Evolutionary conservation across 2,113 vertebrate genomes (phyloP), one percentile per base, ranked within the genome.

Genomic region (Paracanthobrama guichenoti): DNA sequence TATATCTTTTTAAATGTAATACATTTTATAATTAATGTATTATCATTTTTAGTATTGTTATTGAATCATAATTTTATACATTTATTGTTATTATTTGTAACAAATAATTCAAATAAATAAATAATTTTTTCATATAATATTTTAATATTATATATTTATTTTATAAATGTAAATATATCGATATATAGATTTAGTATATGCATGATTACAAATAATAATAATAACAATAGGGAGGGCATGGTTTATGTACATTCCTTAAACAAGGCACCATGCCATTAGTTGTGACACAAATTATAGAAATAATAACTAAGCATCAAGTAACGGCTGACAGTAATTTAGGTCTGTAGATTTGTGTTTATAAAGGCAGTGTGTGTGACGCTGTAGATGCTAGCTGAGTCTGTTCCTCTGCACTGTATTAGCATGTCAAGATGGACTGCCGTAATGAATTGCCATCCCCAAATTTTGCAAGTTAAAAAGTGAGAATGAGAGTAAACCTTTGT

Each of bases 401-500:
- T 92, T 91, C 89, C 87, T 92, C 91, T 89, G 90, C 80, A 81
- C 80, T 85, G 79, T 87, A 84, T 93, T 91, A 91, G 89, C 57
- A 84, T 90, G 91, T 92, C 91, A 91, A 88, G 57, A 57, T 73
- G 83, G 85, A 86, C 88, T 84, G 90, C 86, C 78, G 87, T 91
- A 92, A 94, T 93, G 91, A 93, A 94, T 93, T 92, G 90, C 91
- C 88, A 85, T 87, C 76, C 82, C 89, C 86, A 90, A 92, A 92
- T 93, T 91, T 91, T 93, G 91, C 90, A 93, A 92, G 75, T 92
- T 93, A 93, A 92, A 94, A 93, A 93, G 90, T 92, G 89, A 73
- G 91, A 93, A 93, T 91, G 89, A 93, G 88, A 92, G 90, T 91
- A 93, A 93, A 93, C 90, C 91, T 93, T 93, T 94, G 92, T 94